Base-by-base conservation (phyloP, 2,113 vertebrate species). In the Mormyrus iriodes region DNA sequence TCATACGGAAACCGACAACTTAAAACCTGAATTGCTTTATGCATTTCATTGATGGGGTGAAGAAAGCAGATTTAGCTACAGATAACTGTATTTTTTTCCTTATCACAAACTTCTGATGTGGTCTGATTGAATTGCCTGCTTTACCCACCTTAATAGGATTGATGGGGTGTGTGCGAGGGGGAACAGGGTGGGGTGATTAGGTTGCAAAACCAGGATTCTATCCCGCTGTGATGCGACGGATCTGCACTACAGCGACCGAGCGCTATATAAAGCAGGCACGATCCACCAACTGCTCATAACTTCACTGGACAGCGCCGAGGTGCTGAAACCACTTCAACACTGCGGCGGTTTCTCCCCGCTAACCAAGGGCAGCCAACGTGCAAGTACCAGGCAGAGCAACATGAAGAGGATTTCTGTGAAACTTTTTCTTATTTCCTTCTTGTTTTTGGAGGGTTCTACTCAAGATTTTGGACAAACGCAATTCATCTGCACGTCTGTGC, bases 401-500 rank as follows among this genome's bases (percentile, higher is more conserved):
- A 95, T 95, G 93, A 93, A 95, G 61, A 91, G 93, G 91, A 90
- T 92, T 86, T 94, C 94, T 69, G 93, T 94, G 96, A 95, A 96
- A 95, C 93, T 96, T 91, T 95, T 97, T 90, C 90, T 97, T 27
- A 94, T 96, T 91, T 93, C 90, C 83, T 88, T 93, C 89, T 91
- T 95, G 87, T 90, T 93, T 90, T 91, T 84, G 88, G 91, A 93
- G 89, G 94, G 95, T 76, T 94, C 94, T 19, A 94, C 94, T 5
- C 97, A 97, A 94, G 95, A 97, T 94, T 96, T 97, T 91, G 97
- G 97, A 90, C 98, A 97, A 93, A 98, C 97, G 83, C 97, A 98
- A 89, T 99, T 99, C 92, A 96, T 99, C 92, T 99, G 98, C 96
- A 99, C 97, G 92, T 99, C 98, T 89, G 97, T 99, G 93, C 98